A percentile compares a stretch with the other conserved stretches of the same genome.
phyloP scores from a whole-genome alignment of 2,797 vertebrate species.

The Gambelia wislizenii region DNA sequence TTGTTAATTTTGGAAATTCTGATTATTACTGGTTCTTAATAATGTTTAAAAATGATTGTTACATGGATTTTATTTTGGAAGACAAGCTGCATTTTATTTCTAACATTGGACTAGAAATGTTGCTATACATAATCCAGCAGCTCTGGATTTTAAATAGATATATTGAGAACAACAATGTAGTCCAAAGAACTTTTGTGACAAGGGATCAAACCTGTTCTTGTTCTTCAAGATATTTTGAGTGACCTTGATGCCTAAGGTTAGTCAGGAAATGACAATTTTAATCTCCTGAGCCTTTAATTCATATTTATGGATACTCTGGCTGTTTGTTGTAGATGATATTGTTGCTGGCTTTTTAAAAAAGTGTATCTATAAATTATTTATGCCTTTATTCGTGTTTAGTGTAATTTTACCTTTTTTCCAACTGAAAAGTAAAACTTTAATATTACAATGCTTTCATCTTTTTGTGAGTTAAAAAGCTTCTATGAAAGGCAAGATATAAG shows the following conservation, averaged over 20 bases:
- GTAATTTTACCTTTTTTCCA: background rate
- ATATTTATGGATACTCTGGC: background rate
- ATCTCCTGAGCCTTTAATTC: background rate
- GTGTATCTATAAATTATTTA: constrained; percentile 12
- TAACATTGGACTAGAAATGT: too few species aligned
- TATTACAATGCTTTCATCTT: background rate
- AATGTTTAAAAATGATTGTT: background rate
- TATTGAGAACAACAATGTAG: too few species aligned
- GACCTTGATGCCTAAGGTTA: background rate
- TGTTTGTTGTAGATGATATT: background rate
- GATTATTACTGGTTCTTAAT: background rate
- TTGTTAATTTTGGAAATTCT: background rate
- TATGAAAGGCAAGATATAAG: background rate
- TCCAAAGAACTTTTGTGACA: too few species aligned
- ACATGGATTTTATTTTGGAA: background rate
- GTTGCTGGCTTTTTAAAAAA: too few species aligned
- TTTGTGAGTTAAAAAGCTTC: background rate
- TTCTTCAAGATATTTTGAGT: background rate
- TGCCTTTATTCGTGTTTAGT: background rate
- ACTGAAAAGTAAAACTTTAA: background rate
- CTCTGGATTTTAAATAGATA: too few species aligned
- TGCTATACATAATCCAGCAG: too few species aligned
- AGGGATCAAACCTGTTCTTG: background rate
- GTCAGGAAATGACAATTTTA: background rate
- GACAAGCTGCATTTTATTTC: too few species aligned